Conservation (phyloP, 2,888 invertebrate genomes). For the Drosophila melanosoma region DNA sequence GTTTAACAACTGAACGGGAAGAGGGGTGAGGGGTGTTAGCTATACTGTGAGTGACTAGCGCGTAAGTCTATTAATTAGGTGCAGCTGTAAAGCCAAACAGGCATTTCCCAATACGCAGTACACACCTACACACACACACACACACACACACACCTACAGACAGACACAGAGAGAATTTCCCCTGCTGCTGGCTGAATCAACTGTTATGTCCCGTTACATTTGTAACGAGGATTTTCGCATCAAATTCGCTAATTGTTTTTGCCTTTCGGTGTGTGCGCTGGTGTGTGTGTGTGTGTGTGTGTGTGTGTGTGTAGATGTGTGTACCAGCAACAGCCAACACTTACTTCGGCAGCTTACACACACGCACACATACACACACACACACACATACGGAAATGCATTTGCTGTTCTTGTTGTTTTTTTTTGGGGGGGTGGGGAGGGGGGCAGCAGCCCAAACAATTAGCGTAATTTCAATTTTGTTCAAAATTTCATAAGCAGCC, state of each 20-base stretch:
- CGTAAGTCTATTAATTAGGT: slow-evolving; percentile 77
- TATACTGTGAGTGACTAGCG: slow-evolving; percentile 33
- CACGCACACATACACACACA: slow-evolving; percentile 3
- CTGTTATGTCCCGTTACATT: slow-evolving; percentile 51
- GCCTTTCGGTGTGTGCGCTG: slow-evolving; percentile 48
- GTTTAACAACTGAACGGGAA: background rate
- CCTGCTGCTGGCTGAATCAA: background rate
- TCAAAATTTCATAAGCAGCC: slow-evolving; percentile 82
- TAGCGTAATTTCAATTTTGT: slow-evolving; percentile 84
- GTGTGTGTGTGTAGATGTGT: slow-evolving; percentile 19
- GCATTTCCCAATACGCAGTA: slow-evolving; percentile 18
- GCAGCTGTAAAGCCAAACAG: slow-evolving; percentile 39
- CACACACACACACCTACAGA: slow-evolving; percentile 1
- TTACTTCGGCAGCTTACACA: slow-evolving; percentile 36
- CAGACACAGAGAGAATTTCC: background rate
- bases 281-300: slow-evolving; percentile 1
- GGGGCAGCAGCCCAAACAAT: slow-evolving; percentile 73
- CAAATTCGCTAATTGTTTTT: slow-evolving; percentile 81
- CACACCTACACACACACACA: background rate
- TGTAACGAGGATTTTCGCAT: slow-evolving; percentile 74
- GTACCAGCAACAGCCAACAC: slow-evolving; percentile 14
- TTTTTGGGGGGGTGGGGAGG: slow-evolving; percentile 11
- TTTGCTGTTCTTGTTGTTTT: slow-evolving; percentile 16
- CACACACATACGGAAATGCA: slow-evolving; percentile 8
- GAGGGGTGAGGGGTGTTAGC: background rate